Conservation (phyloP, 2,113 vertebrate species). For the Amblyornis subalaris region DNA sequence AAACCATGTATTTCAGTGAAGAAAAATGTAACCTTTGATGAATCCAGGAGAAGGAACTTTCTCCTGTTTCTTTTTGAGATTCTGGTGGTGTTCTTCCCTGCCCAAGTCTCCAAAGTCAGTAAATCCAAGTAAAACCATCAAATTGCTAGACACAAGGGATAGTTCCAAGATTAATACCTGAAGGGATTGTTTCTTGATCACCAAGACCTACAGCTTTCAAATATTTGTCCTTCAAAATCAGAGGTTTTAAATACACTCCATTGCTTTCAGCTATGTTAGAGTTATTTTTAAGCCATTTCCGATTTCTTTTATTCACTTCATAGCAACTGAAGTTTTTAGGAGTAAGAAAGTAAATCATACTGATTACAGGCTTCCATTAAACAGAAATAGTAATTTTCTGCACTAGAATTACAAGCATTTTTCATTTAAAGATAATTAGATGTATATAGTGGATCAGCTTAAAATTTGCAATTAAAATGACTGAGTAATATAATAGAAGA, state of each 20-base stretch:
- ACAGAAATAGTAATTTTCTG: slow-evolving; percentile 36
- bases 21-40: neutral
- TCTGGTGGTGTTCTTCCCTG: neutral
- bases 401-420: slow-evolving; percentile 3
- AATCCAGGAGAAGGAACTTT: neutral
- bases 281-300: neutral
- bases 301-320: neutral
- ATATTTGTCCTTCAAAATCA: neutral
- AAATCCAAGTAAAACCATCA: neutral
- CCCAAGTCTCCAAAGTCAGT: neutral
- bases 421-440: slow-evolving; percentile 29
- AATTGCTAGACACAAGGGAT: neutral
- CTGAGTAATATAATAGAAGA: slow-evolving; percentile 2
- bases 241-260: neutral
- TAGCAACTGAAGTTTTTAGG: neutral
- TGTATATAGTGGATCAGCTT: slow-evolving; percentile 24
- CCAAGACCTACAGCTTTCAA: neutral
- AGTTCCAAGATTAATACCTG: neutral
- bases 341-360: slow-evolving; percentile 11
- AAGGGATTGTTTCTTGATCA: neutral
- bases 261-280: neutral
- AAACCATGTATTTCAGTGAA: neutral
- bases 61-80: neutral
- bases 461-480: slow-evolving; percentile 37
- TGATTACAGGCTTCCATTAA: slow-evolving; percentile 26